Evolutionary conservation across 2,797 vertebrate species (phyloP), one percentile per base, ranked within the genome.

Genomic region (Microcaecilia unicolor): DNA sequence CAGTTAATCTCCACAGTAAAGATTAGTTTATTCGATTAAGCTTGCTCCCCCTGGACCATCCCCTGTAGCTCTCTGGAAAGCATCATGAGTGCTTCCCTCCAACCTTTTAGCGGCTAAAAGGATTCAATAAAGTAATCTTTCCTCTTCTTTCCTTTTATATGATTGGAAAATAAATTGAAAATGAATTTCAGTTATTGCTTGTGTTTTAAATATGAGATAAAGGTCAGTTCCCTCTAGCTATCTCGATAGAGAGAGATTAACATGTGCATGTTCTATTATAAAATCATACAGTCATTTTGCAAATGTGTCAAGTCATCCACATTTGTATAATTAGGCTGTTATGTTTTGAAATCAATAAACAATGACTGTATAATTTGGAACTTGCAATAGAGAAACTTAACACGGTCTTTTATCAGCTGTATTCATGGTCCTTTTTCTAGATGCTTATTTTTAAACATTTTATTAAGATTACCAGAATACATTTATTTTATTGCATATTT

Each of bases 151-250:
- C 16, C 58, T 74, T 70, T 77, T 64, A 57, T 70, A 75, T 64
- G 76, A 84, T 82, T 81, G 79, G 72, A 85, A 86, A 85, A 72
- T 73, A 85, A 85, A 87, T 83, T 84, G 81, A 80, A 84, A 83
- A 81, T 76, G 74, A 83, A 76, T 80, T 78, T 76, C 74, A 67
- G 67, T 69, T 74, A 66, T 74, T 78, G 68, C 76, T 62, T 80
- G 74, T 76, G 70, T 82, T 81, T 79, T 77, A 81, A 83, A 78
- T 79, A 77, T 44, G 61, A 81, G 76, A 78, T 84, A 77, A 80
- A 80, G 76, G 64, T 72, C 60, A 44, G 46, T 32, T 55, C 55
- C 55, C 44, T 36, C 39, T 20, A 67, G 67, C 53, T 65, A 55
- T 65, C 52, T 41, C 61, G 46, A 47, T 50, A 45, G 64, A 53